These are phyloP conservation scores for Micrasema minimum DNA, from an alignment of 1,140 invertebrate species.

Conservation along the genomic window DNA sequence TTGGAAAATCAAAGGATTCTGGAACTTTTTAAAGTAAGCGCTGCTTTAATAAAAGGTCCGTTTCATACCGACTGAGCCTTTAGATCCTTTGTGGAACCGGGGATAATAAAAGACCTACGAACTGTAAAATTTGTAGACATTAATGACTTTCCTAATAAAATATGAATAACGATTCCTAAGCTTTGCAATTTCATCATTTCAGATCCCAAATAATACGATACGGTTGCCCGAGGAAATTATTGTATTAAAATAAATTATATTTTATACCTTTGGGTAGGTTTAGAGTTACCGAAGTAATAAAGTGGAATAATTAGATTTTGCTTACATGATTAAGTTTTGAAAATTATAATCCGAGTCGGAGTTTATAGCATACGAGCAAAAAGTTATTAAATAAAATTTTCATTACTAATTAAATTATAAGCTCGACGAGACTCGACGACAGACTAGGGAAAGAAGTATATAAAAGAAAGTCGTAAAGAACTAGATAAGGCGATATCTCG, in stretches of 20 bases:
- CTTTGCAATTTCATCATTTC: slow-evolving; percentile 33
- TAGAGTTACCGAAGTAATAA: too few species aligned
- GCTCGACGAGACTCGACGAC: too few species aligned
- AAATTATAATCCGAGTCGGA: too few species aligned
- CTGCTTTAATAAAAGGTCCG: slow-evolving; percentile 37
- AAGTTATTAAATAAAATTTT: too few species aligned
- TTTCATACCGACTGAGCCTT: slow-evolving; percentile 26
- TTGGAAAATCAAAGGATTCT: slow-evolving; percentile 42
- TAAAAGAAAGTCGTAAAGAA: too few species aligned
- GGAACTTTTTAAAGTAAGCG: slow-evolving; percentile 36
- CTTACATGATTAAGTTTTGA: too few species aligned
- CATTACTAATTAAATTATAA: too few species aligned
- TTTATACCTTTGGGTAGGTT: too few species aligned
- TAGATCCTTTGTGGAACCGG: slow-evolving; percentile 25
- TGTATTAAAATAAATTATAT: slow-evolving; percentile 8
- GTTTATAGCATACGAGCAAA: too few species aligned
- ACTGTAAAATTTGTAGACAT: slow-evolving; percentile 46
- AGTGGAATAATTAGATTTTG: too few species aligned
- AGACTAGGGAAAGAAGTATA: too few species aligned
- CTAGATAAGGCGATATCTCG: too few species aligned
- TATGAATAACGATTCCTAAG: slow-evolving; percentile 38
- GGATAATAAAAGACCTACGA: slow-evolving; percentile 43
- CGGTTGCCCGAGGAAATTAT: slow-evolving; percentile 11
- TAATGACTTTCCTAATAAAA: slow-evolving; percentile 51
- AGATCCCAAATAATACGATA: slow-evolving; percentile 25